Evolutionary conservation across 2,888 invertebrate genomes (phyloP).

Genomic region (Colletes collaris): DNA sequence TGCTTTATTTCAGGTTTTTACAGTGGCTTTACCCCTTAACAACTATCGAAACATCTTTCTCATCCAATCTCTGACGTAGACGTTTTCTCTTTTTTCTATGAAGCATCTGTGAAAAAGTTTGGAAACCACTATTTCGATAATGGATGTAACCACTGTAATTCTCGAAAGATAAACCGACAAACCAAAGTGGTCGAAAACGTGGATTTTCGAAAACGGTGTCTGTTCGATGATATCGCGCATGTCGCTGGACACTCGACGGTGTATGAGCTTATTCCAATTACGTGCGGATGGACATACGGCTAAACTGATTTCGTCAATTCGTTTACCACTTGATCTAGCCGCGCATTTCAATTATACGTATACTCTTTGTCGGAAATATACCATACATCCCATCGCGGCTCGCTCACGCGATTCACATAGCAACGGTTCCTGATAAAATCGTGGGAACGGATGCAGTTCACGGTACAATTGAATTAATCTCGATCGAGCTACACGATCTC

Average conservation of each 20-base stretch:
- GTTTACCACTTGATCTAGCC: constrained; percentile 64
- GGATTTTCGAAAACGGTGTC: constrained; percentile 12
- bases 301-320: constrained; percentile 69
- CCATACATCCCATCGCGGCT: constrained; percentile 21
- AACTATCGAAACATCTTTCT: no score
- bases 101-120: no score
- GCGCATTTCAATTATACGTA: constrained; percentile 68
- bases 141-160: not conserved
- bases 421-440: constrained; percentile 57
- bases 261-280: constrained; percentile 62
- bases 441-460: constrained; percentile 61
- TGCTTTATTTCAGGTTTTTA: no score
- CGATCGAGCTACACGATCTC: constrained; percentile 66
- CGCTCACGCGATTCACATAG: constrained; percentile 25
- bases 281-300: constrained; percentile 37
- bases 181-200: constrained; percentile 1
- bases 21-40: no score
- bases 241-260: constrained; percentile 5
- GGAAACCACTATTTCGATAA: no score
- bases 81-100: no score
- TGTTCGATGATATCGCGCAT: not conserved
- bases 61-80: no score
- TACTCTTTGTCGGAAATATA: constrained; percentile 62
- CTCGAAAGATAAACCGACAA: constrained; percentile 14
- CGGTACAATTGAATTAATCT: constrained; percentile 70